Conservation (phyloP, 2,888 invertebrate species). For the Hydrotaea diabolus region DNA sequence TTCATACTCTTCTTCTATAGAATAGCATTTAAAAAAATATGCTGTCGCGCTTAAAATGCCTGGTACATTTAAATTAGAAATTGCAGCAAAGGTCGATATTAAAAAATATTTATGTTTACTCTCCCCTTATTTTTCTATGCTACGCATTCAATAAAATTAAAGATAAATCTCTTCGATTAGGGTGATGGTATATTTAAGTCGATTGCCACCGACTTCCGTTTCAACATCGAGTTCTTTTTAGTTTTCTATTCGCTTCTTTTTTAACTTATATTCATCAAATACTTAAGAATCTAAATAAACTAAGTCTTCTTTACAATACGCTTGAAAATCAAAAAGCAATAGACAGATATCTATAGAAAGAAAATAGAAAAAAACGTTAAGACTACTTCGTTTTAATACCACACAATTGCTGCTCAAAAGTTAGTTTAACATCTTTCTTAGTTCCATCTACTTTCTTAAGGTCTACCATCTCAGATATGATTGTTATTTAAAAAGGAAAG, state of each 20-base stretch:
- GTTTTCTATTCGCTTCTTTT: background rate
- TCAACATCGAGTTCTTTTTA: background rate
- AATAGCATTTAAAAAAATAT: too few species aligned
- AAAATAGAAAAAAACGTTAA: constrained; percentile 8
- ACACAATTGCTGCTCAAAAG: constrained; percentile 22
- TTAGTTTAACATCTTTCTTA: constrained; percentile 23
- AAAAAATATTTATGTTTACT: too few species aligned
- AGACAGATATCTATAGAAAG: constrained; percentile 30
- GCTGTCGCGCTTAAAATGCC: too few species aligned
- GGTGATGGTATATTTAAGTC: constrained; percentile 10
- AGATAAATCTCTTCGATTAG: too few species aligned
- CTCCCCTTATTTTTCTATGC: too few species aligned
- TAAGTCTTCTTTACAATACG: constrained; percentile 26
- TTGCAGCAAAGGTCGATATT: too few species aligned
- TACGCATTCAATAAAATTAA: too few species aligned
- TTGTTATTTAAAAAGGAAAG: constrained; percentile 13
- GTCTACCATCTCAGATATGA: constrained; percentile 24
- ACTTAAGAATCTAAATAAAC: constrained; percentile 38
- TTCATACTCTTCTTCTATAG: too few species aligned
- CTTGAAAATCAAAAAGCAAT: background rate
- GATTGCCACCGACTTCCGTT: background rate
- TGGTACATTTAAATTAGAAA: too few species aligned
- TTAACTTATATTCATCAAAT: constrained; percentile 5
- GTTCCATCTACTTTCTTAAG: constrained; percentile 27
- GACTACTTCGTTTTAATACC: constrained; percentile 35